These are phyloP conservation scores for Baccha elongata DNA, from an alignment of 2,888 invertebrate genomes.

Conservation along the genomic window DNA sequence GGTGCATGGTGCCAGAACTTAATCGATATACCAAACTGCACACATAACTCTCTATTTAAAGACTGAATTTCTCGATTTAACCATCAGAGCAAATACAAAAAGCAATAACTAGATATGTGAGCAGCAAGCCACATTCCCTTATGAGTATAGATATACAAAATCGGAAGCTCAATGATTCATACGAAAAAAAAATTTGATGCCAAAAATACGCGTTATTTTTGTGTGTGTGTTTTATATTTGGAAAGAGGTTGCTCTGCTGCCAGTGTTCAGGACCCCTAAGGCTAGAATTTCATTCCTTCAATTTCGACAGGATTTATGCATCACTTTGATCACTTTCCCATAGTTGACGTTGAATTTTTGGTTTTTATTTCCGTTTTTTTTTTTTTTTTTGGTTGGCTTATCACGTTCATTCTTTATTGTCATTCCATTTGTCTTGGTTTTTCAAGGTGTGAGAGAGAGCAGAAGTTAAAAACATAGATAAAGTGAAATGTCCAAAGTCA, in stretches of 20 bases:
- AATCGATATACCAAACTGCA: too few species aligned
- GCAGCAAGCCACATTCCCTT: not conserved
- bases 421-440: constrained; percentile 6
- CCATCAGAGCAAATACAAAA: constrained; percentile 12
- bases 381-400: constrained; percentile 20
- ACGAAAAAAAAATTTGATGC: constrained; percentile 37
- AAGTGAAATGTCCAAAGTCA: constrained; percentile 42
- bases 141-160: constrained; percentile 44
- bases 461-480: constrained; percentile 38
- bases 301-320: constrained; percentile 58
- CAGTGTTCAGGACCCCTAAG: constrained; percentile 29
- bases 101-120: constrained; percentile 36
- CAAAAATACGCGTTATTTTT: constrained; percentile 45
- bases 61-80: constrained; percentile 29
- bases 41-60: constrained; percentile 25
- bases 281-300: constrained; percentile 58
- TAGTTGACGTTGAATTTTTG: constrained; percentile 24
- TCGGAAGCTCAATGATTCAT: constrained; percentile 57
- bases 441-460: not conserved
- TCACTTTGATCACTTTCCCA: constrained; percentile 51
- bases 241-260: not conserved
- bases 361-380: constrained; percentile 14
- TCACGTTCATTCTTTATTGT: constrained; percentile 11
- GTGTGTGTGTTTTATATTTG: constrained; percentile 10
- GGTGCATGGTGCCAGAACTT: not conserved